Conservation (phyloP, 1,140 invertebrate genomes). For the Hormaphis cornu region DNA sequence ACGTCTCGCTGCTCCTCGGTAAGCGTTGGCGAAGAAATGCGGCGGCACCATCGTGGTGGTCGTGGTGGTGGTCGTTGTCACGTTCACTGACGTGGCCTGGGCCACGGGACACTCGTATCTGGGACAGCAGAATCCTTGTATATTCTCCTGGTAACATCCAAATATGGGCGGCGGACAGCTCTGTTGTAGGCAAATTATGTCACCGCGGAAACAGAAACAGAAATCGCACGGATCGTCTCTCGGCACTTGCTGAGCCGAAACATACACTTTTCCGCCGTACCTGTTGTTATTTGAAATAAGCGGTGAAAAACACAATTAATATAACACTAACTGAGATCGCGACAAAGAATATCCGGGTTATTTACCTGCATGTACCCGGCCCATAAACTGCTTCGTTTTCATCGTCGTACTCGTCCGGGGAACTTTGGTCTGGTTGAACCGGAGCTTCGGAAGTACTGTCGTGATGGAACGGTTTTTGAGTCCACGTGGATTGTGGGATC, state of each 20-base stretch:
- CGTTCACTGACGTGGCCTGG: slow-evolving; percentile 64
- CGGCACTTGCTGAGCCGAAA: slow-evolving; percentile 88
- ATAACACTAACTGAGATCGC: not conserved
- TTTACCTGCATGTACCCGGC: slow-evolving; percentile 64
- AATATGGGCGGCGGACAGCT: slow-evolving; percentile 87
- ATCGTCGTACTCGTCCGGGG: slow-evolving; percentile 55
- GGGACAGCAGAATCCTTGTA: slow-evolving; percentile 87
- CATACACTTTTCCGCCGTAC: slow-evolving; percentile 82
- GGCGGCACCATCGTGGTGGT: slow-evolving; percentile 76
- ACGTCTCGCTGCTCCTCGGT: slow-evolving; percentile 59
- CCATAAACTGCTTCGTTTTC: slow-evolving; percentile 66
- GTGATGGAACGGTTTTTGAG: slow-evolving; percentile 31
- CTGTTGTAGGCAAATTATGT: slow-evolving; percentile 90
- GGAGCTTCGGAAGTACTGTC: slow-evolving; percentile 34
- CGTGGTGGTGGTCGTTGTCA: slow-evolving; percentile 73
- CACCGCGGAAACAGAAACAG: slow-evolving; percentile 93
- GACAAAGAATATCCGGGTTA: not conserved
- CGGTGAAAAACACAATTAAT: not conserved
- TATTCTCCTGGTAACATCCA: slow-evolving; percentile 80
- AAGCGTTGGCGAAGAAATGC: slow-evolving; percentile 66
- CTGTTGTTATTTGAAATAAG: slow-evolving; percentile 40
- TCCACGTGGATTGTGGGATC: slow-evolving; percentile 32
- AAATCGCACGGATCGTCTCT: slow-evolving; percentile 89
- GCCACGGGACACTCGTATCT: slow-evolving; percentile 85
- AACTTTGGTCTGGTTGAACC: slow-evolving; percentile 40